These are phyloP conservation scores for Antheraea assamensis DNA, from an alignment of 2,888 invertebrate species.

Conservation along the genomic window DNA sequence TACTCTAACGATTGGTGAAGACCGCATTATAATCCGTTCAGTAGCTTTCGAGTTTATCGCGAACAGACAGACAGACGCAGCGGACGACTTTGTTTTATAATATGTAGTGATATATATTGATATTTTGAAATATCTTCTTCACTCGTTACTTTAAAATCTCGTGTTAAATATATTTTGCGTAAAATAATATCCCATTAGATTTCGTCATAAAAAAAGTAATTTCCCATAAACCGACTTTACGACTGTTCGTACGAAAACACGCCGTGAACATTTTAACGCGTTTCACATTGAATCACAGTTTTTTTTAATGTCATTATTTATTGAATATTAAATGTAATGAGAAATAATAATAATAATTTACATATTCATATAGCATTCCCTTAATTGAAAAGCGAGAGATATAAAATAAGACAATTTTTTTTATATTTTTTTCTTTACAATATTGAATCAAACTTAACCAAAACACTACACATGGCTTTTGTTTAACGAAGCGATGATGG, in stretches of 20 bases:
- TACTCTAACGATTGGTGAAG: no score
- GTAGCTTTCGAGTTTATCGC: no score
- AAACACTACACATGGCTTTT: no score
- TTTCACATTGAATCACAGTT: not conserved
- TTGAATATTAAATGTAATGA: not conserved
- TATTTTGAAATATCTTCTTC: no score
- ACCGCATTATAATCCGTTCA: no score
- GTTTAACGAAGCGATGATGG: no score
- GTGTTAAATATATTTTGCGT: conserved; percentile 2
- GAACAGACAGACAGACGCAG: no score
- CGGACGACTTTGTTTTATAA: no score
- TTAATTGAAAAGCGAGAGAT: not conserved
- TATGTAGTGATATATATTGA: no score
- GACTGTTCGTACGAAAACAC: not conserved
- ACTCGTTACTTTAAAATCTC: not conserved
- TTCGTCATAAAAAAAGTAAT: conserved; percentile 1
- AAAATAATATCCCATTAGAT: not conserved
- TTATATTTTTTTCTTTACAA: not conserved
- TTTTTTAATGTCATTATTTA: conserved; percentile 9
- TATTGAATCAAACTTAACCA: no score
- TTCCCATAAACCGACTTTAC: conserved; percentile 5
- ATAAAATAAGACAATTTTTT: not conserved
- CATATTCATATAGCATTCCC: not conserved
- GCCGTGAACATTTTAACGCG: not conserved
- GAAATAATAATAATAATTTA: not conserved